Conservation (phyloP, 2,888 invertebrate genomes). For the Hydrotaea diabolus region DNA sequence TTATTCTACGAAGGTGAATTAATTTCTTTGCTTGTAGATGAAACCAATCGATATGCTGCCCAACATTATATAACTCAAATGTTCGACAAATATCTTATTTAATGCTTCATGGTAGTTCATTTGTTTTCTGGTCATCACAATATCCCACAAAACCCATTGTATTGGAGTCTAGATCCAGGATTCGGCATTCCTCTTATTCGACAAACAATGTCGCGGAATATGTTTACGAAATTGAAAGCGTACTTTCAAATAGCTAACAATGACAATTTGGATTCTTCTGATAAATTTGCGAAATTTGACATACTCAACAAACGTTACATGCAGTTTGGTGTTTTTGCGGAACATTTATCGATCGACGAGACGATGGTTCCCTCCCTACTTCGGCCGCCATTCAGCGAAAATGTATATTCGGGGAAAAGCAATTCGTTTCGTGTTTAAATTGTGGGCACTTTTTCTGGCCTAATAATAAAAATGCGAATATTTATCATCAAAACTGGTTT, state of each 20-base stretch:
- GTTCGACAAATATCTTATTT: conserved; percentile 14
- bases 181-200: conserved; percentile 34
- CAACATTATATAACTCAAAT: conserved; percentile 25
- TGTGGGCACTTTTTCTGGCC: no score
- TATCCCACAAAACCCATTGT: conserved; percentile 3
- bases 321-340: no score
- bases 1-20: not conserved
- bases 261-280: conserved; percentile 35
- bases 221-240: no score
- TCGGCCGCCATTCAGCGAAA: no score
- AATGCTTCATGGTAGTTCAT: conserved; percentile 27
- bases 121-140: conserved; percentile 22
- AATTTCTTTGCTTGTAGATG: conserved; percentile 34
- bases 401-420: not conserved
- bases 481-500: no score
- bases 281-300: conserved; percentile 39
- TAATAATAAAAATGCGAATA: no score
- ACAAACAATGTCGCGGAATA: conserved; percentile 31
- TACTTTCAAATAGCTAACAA: conserved; percentile 31
- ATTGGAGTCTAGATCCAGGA: conserved; percentile 28
- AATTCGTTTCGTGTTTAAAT: conserved; percentile 11
- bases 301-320: conserved; percentile 32
- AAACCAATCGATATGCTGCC: conserved; percentile 46
- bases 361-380: no score
- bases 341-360: no score